Base-by-base conservation (phyloP, 1,140 invertebrate genomes). In the Aporrectodea caliginosa region DNA sequence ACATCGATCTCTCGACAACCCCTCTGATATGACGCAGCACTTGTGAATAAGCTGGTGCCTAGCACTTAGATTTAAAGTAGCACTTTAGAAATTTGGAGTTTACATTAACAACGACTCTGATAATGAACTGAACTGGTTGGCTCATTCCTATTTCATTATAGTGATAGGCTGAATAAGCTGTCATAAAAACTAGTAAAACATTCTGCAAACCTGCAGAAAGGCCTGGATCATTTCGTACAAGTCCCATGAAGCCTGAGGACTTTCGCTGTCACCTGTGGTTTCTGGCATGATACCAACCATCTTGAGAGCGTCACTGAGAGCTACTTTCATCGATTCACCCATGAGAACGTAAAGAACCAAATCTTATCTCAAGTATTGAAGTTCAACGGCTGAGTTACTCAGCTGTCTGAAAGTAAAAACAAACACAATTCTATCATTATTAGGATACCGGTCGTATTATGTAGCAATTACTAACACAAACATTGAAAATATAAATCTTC, bases 141-240 rank as follows among this genome's bases (percentile, higher is more conserved):
- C n/a, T n/a, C n/a, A n/a, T n/a, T n/a, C n/a, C n/a, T n/a, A n/a
- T n/a, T n/a, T n/a, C n/a, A n/a, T n/a, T n/a, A n/a, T n/a, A n/a
- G n/a, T n/a, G n/a, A n/a, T n/a, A n/a, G n/a, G n/a, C n/a, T n/a
- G n/a, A n/a, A n/a, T n/a, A n/a, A n/a, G n/a, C n/a, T n/a, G n/a
- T n/a, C n/a, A n/a, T n/a, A n/a, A n/a, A n/a, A n/a, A n/a, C n/a
- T n/a, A n/a, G n/a, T n/a, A n/a, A n/a, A n/a, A n/a, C n/a, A n/a
- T n/a, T n/a, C n/a, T n/a, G 73, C 29, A 71, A 84, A 89, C 88
- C 87, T 89, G 86, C 74, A 88, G 82, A 81, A 89, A 85, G 16
- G 87, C 86, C 77, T 89, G 85, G 74, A 88, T 83, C 81, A 89
- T 85, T 79, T 89, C 89, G 81, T 88, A 88, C 82, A 89, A 83